phyloP scores from a whole-genome alignment of 2,888 invertebrate genomes.

The Hyposoter didymator region DNA sequence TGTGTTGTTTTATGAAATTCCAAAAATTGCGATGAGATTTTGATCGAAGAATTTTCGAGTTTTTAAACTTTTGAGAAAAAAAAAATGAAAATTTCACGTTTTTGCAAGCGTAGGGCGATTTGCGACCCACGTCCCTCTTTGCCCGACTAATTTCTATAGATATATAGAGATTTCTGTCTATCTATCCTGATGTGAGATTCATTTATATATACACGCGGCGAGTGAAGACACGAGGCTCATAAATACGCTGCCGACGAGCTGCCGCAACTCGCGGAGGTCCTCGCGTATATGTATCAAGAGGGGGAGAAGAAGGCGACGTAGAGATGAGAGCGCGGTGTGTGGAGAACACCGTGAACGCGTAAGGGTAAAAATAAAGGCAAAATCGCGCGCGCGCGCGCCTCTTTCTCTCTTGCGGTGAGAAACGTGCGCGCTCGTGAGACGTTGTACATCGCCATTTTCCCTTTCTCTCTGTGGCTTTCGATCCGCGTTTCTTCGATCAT shows the following conservation, averaged over 20 bases:
- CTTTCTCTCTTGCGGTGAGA: conserved; percentile 51
- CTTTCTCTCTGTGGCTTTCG: conserved; percentile 3
- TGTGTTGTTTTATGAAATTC: too few species aligned
- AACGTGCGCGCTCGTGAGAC: conserved; percentile 38
- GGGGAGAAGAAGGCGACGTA: conserved; percentile 55
- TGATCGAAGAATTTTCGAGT: too few species aligned
- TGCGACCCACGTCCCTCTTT: too few species aligned
- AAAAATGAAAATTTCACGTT: too few species aligned
- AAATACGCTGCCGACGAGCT: conserved; percentile 75
- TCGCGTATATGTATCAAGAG: conserved; percentile 42
- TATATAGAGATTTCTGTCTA: conserved; percentile 36
- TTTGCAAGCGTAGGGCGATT: too few species aligned
- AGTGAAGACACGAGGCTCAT: conserved; percentile 73
- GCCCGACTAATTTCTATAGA: neutral
- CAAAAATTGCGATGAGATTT: too few species aligned
- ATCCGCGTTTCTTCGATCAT: conserved; percentile 26
- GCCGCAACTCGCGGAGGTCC: conserved; percentile 62
- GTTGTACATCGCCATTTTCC: conserved; percentile 50
- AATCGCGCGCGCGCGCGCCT: conserved; percentile 50
- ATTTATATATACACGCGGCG: conserved; percentile 56
- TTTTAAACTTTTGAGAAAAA: too few species aligned
- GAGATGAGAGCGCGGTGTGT: conserved; percentile 65
- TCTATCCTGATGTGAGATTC: neutral
- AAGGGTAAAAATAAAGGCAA: conserved; percentile 27
- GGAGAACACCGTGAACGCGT: conserved; percentile 58